Conservation (phyloP, 2,113 vertebrate genomes). For the Perca flavescens region DNA sequence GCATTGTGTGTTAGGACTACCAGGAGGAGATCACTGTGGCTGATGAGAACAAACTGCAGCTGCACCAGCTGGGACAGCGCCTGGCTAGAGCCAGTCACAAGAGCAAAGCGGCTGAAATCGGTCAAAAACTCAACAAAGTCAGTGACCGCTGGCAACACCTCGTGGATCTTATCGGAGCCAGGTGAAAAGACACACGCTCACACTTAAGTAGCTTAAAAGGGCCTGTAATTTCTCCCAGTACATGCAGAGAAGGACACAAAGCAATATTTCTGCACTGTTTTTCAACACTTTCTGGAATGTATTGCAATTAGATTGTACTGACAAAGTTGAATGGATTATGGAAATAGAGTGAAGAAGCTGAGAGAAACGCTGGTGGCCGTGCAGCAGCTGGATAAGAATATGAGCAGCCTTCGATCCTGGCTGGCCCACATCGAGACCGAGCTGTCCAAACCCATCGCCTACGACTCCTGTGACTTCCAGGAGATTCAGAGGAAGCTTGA, state of each 20-base stretch:
- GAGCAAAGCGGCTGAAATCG: conserved; percentile 93
- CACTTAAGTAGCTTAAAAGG: neutral
- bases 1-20: conserved; percentile 87
- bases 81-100: conserved; percentile 92
- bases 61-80: conserved; percentile 93
- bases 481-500: conserved; percentile 97
- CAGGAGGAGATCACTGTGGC: conserved; percentile 93
- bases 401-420: conserved; percentile 94
- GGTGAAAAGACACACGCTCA: conserved; percentile 80
- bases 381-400: conserved; percentile 98
- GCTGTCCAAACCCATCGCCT: conserved; percentile 93
- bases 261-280: no score
- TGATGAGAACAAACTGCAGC: conserved; percentile 92
- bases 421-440: conserved; percentile 95
- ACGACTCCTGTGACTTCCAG: conserved; percentile 91
- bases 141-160: conserved; percentile 97
- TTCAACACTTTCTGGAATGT: no score
- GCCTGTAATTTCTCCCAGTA: neutral
- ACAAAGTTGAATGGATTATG: neutral
- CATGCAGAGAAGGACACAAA: no score
- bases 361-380: conserved; percentile 95
- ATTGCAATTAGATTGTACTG: neutral
- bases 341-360: conserved; percentile 92
- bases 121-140: conserved; percentile 93
- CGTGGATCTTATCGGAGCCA: conserved; percentile 93